These are phyloP conservation scores for Latrodectus geometricus DNA, from an alignment of 1,140 invertebrate species.

Conservation along the genomic window DNA sequence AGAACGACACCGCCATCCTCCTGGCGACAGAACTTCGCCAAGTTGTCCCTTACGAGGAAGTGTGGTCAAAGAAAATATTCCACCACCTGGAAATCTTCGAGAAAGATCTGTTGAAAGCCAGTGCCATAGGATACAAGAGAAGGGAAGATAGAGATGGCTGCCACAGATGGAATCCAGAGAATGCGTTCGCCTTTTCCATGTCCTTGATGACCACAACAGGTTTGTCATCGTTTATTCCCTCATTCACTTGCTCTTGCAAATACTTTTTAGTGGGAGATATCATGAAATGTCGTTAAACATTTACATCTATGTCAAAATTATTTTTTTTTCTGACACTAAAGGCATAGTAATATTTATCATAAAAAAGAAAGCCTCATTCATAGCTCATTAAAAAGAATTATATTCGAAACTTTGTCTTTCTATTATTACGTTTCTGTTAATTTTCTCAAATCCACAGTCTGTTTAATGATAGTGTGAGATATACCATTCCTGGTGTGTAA, in stretches of 20 bases:
- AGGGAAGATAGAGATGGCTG: neutral
- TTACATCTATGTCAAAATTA: too few species aligned
- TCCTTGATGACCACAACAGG: conserved; percentile 52
- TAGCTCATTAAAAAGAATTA: too few species aligned
- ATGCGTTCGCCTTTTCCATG: conserved; percentile 25
- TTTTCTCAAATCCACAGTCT: too few species aligned
- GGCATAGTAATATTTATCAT: too few species aligned
- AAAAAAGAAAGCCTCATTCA: too few species aligned
- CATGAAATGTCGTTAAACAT: too few species aligned
- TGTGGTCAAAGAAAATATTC: conserved; percentile 44
- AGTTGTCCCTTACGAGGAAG: conserved; percentile 41
- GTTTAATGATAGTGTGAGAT: too few species aligned
- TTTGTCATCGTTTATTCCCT: neutral
- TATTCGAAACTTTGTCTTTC: too few species aligned
- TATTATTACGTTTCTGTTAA: too few species aligned
- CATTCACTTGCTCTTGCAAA: neutral
- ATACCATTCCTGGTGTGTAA: too few species aligned
- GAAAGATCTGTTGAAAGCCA: conserved; percentile 37
- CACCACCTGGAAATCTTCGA: conserved; percentile 47
- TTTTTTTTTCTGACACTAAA: too few species aligned
- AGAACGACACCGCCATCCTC: conserved; percentile 58
- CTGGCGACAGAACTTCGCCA: conserved; percentile 55
- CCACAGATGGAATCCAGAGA: conserved; percentile 13
- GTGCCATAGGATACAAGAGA: conserved; percentile 22
- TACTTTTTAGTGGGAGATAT: too few species aligned